Conservation (phyloP, 2,797 vertebrate species). For the Centropyge bicolor region DNA sequence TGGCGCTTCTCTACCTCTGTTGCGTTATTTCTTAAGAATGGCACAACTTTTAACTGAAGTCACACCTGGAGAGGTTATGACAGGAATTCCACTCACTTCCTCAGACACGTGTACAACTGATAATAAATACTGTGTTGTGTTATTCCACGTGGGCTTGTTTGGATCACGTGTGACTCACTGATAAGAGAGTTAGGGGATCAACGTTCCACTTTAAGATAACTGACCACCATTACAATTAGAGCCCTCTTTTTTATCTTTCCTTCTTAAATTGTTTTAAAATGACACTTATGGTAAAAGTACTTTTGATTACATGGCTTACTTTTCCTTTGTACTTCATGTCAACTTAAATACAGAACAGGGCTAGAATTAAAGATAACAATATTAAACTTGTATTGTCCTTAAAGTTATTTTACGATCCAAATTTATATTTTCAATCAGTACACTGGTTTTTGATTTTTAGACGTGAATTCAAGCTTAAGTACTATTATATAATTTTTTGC, state of each 20-base stretch:
- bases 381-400: neutral
- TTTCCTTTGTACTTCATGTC: neutral
- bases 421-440: neutral
- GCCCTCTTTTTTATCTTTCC: neutral
- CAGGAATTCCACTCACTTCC: neutral
- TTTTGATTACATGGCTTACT: neutral
- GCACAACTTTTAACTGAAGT: neutral
- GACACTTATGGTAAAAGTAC: neutral
- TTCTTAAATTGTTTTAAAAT: neutral
- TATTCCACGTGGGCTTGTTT: neutral
- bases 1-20: neutral
- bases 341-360: neutral
- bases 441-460: neutral
- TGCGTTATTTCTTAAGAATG: neutral
- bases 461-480: neutral
- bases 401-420: neutral
- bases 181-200: constrained; percentile 20
- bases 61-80: neutral
- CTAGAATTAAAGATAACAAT: neutral
- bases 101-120: neutral
- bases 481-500: neutral
- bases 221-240: neutral
- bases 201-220: neutral
- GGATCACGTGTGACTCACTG: constrained; percentile 30
- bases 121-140: constrained; percentile 8